These are phyloP conservation scores for Nemotelus nigrinus DNA, from an alignment of 2,888 invertebrate species.

Conservation along the genomic window DNA sequence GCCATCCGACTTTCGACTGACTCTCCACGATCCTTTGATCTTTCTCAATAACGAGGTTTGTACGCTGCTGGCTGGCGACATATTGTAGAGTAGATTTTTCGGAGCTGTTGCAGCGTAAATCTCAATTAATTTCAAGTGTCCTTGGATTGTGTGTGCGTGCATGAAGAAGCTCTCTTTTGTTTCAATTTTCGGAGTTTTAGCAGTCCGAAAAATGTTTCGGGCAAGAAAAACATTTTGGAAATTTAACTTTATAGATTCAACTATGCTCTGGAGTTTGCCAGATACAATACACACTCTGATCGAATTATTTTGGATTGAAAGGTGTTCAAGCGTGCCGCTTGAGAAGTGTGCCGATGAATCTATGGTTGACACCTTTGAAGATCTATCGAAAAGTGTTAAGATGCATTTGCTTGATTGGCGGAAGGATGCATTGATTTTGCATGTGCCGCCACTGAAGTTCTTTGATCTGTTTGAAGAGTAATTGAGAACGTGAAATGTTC, in stretches of 20 bases:
- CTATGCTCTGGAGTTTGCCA: neutral
- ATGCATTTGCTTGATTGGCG: too few relatives aligned
- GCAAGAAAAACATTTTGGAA: neutral
- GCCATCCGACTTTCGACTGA: too few relatives aligned
- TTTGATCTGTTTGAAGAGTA: too few relatives aligned
- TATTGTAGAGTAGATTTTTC: slow-evolving; percentile 7
- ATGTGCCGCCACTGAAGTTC: too few relatives aligned
- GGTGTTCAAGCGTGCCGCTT: slow-evolving; percentile 24
- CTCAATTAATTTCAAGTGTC: slow-evolving; percentile 41
- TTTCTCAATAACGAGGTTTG: neutral
- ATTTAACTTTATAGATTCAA: neutral
- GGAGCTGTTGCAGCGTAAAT: slow-evolving; percentile 38
- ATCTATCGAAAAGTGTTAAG: neutral
- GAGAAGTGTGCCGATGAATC: neutral
- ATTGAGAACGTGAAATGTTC: too few relatives aligned
- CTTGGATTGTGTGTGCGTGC: neutral
- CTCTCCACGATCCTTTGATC: slow-evolving; percentile 30
- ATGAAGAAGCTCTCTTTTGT: slow-evolving; percentile 5
- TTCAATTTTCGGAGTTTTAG: neutral
- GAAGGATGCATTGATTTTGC: too few relatives aligned
- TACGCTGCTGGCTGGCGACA: neutral
- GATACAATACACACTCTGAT: neutral
- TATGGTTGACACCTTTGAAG: slow-evolving; percentile 28
- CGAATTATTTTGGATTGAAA: neutral
- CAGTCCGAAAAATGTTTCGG: neutral